Percentiles rank a stretch among this genome's conserved stretches.
phyloP scores from a whole-genome alignment of 2,888 invertebrate species.

The Catocala sponsa region DNA sequence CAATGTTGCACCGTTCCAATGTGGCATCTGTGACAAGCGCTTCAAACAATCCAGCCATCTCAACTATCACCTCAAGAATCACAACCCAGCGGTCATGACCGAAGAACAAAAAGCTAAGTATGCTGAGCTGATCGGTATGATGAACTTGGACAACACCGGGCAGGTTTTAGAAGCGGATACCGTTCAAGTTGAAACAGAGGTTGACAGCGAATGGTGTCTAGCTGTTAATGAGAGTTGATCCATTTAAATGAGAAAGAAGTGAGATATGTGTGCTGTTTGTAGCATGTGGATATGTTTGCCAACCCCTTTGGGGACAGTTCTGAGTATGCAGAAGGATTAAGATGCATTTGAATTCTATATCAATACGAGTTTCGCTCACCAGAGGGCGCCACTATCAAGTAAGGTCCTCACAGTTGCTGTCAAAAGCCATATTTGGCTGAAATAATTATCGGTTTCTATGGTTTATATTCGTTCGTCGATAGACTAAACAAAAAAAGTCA shows the following conservation, averaged over 20 bases:
- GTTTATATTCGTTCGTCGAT: no score
- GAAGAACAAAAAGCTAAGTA: conserved; percentile 67
- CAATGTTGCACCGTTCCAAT: conserved; percentile 78
- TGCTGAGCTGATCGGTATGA: conserved; percentile 56
- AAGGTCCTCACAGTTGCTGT: no score
- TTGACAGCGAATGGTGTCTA: conserved; percentile 34
- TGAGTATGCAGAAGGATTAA: background rate
- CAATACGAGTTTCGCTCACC: no score
- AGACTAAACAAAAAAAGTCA: no score
- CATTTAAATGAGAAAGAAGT: background rate
- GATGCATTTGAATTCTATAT: no score
- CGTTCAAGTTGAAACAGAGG: conserved; percentile 35
- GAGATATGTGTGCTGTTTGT: no score
- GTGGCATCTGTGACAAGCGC: conserved; percentile 71
- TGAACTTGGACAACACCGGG: conserved; percentile 23
- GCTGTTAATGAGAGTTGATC: conserved; percentile 25
- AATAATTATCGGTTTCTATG: no score
- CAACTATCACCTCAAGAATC: conserved; percentile 78
- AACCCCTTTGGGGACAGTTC: background rate
- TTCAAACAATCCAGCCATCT: conserved; percentile 81
- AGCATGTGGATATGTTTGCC: no score
- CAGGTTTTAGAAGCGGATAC: conserved; percentile 23
- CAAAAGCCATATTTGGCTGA: no score
- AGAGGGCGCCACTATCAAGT: no score
- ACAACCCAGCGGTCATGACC: conserved; percentile 66